Base-by-base conservation (phyloP, 2,797 vertebrate genomes). In the Mus minutoides region DNA sequence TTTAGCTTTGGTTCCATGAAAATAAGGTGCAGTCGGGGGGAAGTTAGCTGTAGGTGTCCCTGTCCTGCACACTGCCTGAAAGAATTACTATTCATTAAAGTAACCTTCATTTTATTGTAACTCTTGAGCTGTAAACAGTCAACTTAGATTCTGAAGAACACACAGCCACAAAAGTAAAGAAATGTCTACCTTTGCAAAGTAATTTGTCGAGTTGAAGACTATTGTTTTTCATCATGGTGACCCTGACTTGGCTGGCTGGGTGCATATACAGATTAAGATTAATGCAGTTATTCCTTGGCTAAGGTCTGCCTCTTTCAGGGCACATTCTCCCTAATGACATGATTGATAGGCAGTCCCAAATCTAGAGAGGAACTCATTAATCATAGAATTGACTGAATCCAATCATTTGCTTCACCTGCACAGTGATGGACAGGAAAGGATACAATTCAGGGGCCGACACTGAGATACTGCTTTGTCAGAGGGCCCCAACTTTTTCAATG, bases 341-440 rank as follows among this genome's bases (percentile, higher is more conserved):
- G 99, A 99, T 99, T 99, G 99, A 99, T 99, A 99, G 99, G 99
- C 99, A 99, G 99, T 99, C 99, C 99, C 99, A 99, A 99, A 99
- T 99, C 99, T 98, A 98, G 99, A 99, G 99, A 99, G 99, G 99
- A 99, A 99, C 99, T 99, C 99, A 99, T 99, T 99, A 99, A 99
- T 99, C 99, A 99, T 98, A 98, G 98, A 98, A 98, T 99, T 99
- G 99, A 99, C 99, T 99, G 99, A 99, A 99, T 99, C 99, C 99
- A 99, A 99, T 99, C 99, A 99, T 99, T 99, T 99, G 99, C 99
- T 99, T 99, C 99, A 99, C 99, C 99, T 99, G 99, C 99, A 99
- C 98, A 99, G 98, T 99, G 99, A 99, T 98, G 98, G 99, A 99
- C 99, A 99, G 99, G 99, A 99, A 99, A 99, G 99, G 99, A 99